phyloP scores from a whole-genome alignment of 2,888 invertebrate species.

The Amphipyra tragopoginis region DNA sequence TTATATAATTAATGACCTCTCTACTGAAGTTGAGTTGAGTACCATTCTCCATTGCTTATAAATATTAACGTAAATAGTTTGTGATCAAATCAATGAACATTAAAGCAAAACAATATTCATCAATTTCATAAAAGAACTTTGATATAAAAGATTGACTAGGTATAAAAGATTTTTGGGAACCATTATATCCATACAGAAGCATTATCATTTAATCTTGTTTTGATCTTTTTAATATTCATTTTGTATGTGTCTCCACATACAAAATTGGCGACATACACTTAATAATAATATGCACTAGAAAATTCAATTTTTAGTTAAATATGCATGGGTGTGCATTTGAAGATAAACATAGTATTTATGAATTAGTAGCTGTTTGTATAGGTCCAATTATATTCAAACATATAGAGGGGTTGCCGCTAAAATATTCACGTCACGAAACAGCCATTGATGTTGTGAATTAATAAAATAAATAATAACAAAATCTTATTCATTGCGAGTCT shows the following conservation, averaged over 20 bases:
- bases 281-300: constrained; percentile 20
- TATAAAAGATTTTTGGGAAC: neutral
- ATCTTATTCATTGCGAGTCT: constrained; percentile 21
- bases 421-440: constrained; percentile 72
- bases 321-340: constrained; percentile 39
- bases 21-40: too few species aligned
- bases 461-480: constrained; percentile 45
- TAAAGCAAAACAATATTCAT: too few species aligned
- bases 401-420: constrained; percentile 63
- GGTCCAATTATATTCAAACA: constrained; percentile 65
- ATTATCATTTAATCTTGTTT: too few species aligned
- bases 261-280: neutral
- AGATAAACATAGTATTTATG: constrained; percentile 58
- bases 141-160: too few species aligned
- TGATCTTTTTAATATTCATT: too few species aligned
- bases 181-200: too few species aligned
- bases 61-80: too few species aligned
- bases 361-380: constrained; percentile 63
- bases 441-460: constrained; percentile 54
- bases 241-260: too few species aligned
- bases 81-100: too few species aligned
- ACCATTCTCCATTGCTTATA: too few species aligned
- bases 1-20: too few species aligned
- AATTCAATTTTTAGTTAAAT: constrained; percentile 33
- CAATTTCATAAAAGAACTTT: too few species aligned